Evolutionary conservation across 2,113 vertebrate species (phyloP), one percentile per base, ranked within the genome.

Genomic region (Calyptommatus sinebrachiatus): DNA sequence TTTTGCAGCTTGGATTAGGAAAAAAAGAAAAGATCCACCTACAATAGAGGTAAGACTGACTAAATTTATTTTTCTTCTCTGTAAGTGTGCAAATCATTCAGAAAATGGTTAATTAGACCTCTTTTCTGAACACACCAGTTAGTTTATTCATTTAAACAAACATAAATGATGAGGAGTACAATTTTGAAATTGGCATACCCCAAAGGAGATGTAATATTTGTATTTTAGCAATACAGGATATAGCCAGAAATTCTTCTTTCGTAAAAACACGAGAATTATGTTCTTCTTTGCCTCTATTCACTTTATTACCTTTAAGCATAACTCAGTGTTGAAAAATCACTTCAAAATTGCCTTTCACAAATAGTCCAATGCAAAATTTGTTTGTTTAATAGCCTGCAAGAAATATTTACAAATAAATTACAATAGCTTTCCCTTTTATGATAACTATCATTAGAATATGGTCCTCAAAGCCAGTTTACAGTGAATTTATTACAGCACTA

Each of bases 1-100:
- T 88, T 91, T 93, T 87, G 67, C 93, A 99, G 98, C 98, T 81
- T 99, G 98, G 98, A 97, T 99, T 90, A 97, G 96, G 91, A 97
- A 95, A 91, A 97, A 94, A 91, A 96, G 98, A 90, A 96, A 97
- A 76, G 93, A 95, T 79, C 97, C 97, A 88, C 98, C 98, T 79
- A 96, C 96, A 45, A 71, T 92, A 82, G 95, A 99, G 97, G 97
- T 99, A 94, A 93, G 95, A 66, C 12, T 86, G 21, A 71, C 48
- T 1, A 82, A 48, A 50, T 79, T 18, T 1, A 66, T 87, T 90
- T 84, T 79, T 9, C 48, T 0, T 69, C 81, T 62, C 78, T 46
- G 71, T 69, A 57, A 75, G 26, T 71, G 4, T 31, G n/a, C 71
- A 73, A 5, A 80, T 16, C 21, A 50, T 2, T 81, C 75, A 65